These are phyloP conservation scores for Nowickia ferox DNA, from an alignment of 2,888 invertebrate species.

Conservation along the genomic window DNA sequence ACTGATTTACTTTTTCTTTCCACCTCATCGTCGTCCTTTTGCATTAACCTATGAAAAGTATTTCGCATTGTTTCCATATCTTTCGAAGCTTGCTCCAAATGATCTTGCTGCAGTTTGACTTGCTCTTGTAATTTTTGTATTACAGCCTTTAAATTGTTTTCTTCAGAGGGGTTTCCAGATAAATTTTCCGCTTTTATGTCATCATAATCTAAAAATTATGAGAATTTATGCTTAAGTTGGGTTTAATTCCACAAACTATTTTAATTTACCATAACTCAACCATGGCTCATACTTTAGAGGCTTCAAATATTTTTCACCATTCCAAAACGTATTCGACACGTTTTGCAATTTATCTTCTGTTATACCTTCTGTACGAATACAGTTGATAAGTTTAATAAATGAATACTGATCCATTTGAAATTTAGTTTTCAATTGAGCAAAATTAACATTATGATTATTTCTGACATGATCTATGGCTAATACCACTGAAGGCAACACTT, in stretches of 20 bases:
- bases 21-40: constrained; percentile 75
- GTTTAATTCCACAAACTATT: background rate
- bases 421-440: constrained; percentile 87
- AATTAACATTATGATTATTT: constrained; percentile 86
- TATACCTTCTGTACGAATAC: constrained; percentile 87
- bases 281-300: constrained; percentile 91
- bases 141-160: constrained; percentile 22
- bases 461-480: constrained; percentile 88
- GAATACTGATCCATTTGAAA: constrained; percentile 92
- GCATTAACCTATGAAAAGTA: constrained; percentile 76
- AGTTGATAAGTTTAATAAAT: constrained; percentile 92
- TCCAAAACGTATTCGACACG: constrained; percentile 86
- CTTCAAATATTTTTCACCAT: constrained; percentile 90
- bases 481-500: constrained; percentile 85
- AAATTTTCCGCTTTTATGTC: constrained; percentile 60
- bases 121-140: constrained; percentile 82
- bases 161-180: background rate
- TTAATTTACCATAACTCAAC: constrained; percentile 89
- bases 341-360: constrained; percentile 85
- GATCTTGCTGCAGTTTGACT: constrained; percentile 84
- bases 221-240: background rate
- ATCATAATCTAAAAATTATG: constrained; percentile 70
- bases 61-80: constrained; percentile 79
- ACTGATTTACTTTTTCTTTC: constrained; percentile 48
- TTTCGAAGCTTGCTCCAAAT: constrained; percentile 85